Evolutionary conservation across 1,140 invertebrate species (phyloP).

Genomic region (Cylas formicarius): DNA sequence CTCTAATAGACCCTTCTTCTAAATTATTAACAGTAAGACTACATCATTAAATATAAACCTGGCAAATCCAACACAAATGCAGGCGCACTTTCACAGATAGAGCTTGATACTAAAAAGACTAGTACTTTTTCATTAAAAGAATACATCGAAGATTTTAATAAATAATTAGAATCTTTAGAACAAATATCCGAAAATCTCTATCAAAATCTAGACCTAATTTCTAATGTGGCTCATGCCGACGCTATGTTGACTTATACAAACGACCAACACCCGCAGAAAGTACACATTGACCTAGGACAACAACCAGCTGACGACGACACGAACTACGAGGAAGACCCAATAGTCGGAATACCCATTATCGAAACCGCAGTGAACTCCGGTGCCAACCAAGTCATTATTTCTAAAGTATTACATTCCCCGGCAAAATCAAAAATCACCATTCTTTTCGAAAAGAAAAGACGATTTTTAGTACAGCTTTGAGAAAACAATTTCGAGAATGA

Average conservation of each 20-base stretch:
- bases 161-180: too few relatives aligned
- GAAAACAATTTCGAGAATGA: conserved; percentile 10
- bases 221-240: too few relatives aligned
- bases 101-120: background rate
- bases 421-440: conserved; percentile 14
- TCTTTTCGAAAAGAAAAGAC: conserved; percentile 17
- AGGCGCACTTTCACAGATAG: background rate
- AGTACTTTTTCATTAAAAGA: too few relatives aligned
- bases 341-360: conserved; percentile 9
- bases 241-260: too few relatives aligned
- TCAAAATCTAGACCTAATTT: too few relatives aligned
- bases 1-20: too few relatives aligned
- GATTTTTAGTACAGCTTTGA: conserved; percentile 6
- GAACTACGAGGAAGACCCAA: conserved; percentile 14
- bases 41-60: conserved; percentile 41
- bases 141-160: too few relatives aligned
- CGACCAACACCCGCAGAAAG: too few relatives aligned
- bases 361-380: conserved; percentile 15
- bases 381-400: conserved; percentile 15
- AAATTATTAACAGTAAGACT: too few relatives aligned
- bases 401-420: conserved; percentile 6
- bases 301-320: conserved; percentile 1
- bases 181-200: too few relatives aligned
- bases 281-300: too few relatives aligned
- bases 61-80: conserved; percentile 32